Evolutionary conservation across 1,140 invertebrate genomes (phyloP), one percentile per base, ranked within the genome.

Genomic region (Zophobas atratus): DNA sequence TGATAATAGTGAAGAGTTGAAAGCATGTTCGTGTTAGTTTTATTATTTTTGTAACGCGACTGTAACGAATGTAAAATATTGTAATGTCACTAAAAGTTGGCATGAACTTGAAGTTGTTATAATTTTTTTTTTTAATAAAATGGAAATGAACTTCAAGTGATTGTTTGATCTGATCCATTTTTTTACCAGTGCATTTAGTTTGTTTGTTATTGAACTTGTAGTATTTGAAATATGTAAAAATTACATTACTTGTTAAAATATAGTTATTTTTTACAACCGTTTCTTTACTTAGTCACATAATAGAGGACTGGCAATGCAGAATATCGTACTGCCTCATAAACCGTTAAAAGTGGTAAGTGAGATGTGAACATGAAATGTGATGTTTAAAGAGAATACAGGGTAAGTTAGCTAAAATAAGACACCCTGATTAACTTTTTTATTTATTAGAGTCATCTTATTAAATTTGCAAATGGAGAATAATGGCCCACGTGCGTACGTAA

Each of bases 241-340:
- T 67, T 67, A 67, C 60, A 20, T 67, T 67, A 67, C 41, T 67
- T 67, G 60, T 67, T 67, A 67, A 67, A 67, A 51, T 67, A 67
- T 67, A 67, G 20, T 67, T 67, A 43, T 67, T 67, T 67, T 67
- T 67, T 67, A 67, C 39, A 67, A 67, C 43, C 20, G 20, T 20
- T 20, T 20, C 20, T 20, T 20, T 20, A 20, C 20, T 20, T 20
- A 20, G 20, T 20, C 20, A 20, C 20, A 20, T 20, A 20, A 20
- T 20, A 20, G 20, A 20, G 20, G 20, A 20, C 20, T 20, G 20
- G 20, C 20, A 20, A 20, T 20, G 20, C 20, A 20, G 20, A 20
- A 20, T 20, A 20, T 20, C 20, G 20, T 20, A 20, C 20, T 20
- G 20, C 20, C 20, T 20, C 20, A 20, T 20, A 20, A 20, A 20